Percentiles rank a stretch among this genome's conserved stretches.
Evolutionary conservation across 2,113 vertebrate genomes (phyloP).

Genomic region (Ammodramus savannarum): DNA sequence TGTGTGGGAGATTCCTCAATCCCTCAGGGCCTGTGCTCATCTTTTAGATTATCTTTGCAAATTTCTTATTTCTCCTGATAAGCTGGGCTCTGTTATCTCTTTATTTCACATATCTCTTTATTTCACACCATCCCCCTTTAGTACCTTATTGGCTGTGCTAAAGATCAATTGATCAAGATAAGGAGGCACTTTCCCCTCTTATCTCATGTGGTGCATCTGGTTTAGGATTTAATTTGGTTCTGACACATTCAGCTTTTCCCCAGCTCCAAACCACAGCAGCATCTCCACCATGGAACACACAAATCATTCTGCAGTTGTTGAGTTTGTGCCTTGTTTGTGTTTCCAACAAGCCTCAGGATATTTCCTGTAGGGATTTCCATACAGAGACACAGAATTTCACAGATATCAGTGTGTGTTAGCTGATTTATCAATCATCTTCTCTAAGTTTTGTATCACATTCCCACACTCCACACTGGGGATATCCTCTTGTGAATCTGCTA

Average conservation of each 20-base stretch:
- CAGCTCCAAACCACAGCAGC: background rate
- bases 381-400: background rate
- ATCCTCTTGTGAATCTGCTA: background rate
- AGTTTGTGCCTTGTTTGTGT: background rate
- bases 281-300: background rate
- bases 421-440: background rate
- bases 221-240: background rate
- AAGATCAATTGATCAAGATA: background rate
- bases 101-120: background rate
- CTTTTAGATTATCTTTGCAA: background rate
- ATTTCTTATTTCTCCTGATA: background rate
- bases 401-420: background rate
- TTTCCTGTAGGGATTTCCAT: background rate
- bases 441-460: background rate
- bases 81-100: background rate
- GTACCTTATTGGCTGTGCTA: background rate
- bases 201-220: background rate
- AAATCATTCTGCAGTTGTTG: background rate
- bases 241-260: background rate
- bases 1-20: accelerated
- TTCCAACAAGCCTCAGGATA: background rate
- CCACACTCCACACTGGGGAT: background rate
- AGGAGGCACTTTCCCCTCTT: background rate
- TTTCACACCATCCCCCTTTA: background rate
- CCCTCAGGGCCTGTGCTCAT: background rate